These are phyloP conservation scores for Tragelaphus strepsiceros DNA, from an alignment of 2,113 vertebrate genomes.

Conservation along the genomic window DNA sequence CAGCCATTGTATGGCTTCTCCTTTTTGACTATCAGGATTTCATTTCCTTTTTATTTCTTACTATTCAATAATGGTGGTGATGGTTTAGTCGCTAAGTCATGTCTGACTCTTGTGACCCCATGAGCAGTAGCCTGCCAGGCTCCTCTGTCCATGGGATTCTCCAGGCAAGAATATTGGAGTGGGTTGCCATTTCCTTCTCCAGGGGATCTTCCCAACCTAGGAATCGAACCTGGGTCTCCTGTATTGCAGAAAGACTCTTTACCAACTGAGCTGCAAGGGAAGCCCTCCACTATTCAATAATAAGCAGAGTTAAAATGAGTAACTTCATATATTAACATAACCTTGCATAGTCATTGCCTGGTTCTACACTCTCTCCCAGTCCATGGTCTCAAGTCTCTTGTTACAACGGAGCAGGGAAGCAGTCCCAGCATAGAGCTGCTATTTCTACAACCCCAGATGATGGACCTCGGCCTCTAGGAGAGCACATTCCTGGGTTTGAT, in stretches of 20 bases:
- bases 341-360: not conserved
- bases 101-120: not conserved
- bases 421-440: not conserved
- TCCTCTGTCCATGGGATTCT: not conserved
- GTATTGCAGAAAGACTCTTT: not conserved
- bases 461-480: not conserved
- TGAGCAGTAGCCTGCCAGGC: not conserved
- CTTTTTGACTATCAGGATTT: not conserved
- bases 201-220: not conserved
- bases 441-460: not conserved
- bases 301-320: not conserved
- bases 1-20: not conserved
- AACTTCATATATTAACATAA: not conserved
- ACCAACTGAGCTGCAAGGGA: not conserved
- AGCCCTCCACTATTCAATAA: not conserved
- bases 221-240: not conserved
- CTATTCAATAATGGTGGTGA: not conserved
- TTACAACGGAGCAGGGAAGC: not conserved
- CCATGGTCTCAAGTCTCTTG: not conserved
- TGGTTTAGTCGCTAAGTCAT: rapidly evolving
- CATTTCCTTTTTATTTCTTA: not conserved
- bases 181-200: not conserved
- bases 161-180: not conserved
- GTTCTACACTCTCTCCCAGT: not conserved
- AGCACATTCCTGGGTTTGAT: not conserved